These are phyloP conservation scores for Nannoperca australis DNA, from an alignment of 2,797 vertebrate genomes.

Conservation along the genomic window DNA sequence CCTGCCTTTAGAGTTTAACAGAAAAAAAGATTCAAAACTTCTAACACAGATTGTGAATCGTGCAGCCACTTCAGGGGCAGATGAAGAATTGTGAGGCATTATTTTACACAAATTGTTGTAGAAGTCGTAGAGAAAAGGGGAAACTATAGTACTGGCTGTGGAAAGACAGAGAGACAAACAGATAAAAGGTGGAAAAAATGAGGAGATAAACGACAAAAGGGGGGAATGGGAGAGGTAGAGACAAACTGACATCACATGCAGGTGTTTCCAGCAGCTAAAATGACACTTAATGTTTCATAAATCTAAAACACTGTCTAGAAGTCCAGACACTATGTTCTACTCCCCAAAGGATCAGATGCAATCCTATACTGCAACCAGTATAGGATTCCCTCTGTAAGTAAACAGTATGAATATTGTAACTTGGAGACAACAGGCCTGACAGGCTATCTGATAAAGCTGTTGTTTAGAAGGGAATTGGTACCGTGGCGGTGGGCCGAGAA, in stretches of 20 bases:
- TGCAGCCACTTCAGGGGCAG: constrained; percentile 12
- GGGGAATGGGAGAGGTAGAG: background rate
- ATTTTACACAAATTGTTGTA: constrained; percentile 31
- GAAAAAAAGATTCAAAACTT: background rate
- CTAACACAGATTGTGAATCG: constrained; percentile 11
- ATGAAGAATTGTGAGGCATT: constrained; percentile 31
- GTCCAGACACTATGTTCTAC: background rate
- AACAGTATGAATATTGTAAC: constrained; percentile 4
- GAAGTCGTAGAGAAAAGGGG: background rate
- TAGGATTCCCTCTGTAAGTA: constrained; percentile 1
- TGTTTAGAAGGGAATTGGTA: background rate
- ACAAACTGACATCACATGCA: background rate
- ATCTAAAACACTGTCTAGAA: background rate
- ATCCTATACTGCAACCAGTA: background rate
- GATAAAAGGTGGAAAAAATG: background rate
- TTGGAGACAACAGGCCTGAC: background rate
- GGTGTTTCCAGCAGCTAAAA: background rate
- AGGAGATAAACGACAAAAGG: background rate
- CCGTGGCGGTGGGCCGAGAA: background rate
- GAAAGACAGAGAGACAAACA: background rate
- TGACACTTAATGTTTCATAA: background rate
- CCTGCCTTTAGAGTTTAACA: background rate
- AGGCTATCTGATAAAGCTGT: constrained; percentile 17
- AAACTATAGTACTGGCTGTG: background rate
- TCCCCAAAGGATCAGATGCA: background rate